Conservation (phyloP, 2,113 vertebrate genomes). For the Notechis scutatus region DNA sequence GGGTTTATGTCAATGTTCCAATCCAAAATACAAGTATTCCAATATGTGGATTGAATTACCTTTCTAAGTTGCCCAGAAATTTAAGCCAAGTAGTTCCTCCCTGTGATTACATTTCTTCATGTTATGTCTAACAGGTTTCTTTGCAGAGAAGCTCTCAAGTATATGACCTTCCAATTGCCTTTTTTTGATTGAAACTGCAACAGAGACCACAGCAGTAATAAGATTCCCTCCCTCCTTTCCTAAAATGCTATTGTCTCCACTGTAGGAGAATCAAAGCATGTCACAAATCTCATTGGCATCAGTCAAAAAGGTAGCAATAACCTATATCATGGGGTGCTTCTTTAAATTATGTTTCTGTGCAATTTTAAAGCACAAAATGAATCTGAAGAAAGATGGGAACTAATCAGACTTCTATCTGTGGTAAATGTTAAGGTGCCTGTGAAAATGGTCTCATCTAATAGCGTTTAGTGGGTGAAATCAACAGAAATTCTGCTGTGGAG, state of each 20-base stretch:
- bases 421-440: accelerated
- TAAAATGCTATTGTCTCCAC: conserved; percentile 74
- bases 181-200: conserved; percentile 78
- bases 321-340: conserved; percentile 46
- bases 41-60: conserved; percentile 51
- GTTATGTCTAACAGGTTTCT: conserved; percentile 58
- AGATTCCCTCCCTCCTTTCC: conserved; percentile 75
- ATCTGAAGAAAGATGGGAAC: conserved; percentile 31
- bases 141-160: conserved; percentile 67
- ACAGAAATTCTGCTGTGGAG: not conserved
- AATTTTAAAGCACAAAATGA: conserved; percentile 61
- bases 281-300: conserved; percentile 76
- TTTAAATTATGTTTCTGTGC: conserved; percentile 62
- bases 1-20: conserved; percentile 12
- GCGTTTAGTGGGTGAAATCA: not conserved
- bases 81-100: conserved; percentile 52
- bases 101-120: conserved; percentile 51
- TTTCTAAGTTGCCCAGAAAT: conserved; percentile 49
- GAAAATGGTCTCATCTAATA: not conserved
- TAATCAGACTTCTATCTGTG: conserved; percentile 9
- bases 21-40: conserved; percentile 41
- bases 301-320: conserved; percentile 69
- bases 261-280: conserved; percentile 71
- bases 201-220: conserved; percentile 76
- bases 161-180: conserved; percentile 78